phyloP scores from a whole-genome alignment of 2,113 vertebrate genomes.

The Lanius ludovicianus region DNA sequence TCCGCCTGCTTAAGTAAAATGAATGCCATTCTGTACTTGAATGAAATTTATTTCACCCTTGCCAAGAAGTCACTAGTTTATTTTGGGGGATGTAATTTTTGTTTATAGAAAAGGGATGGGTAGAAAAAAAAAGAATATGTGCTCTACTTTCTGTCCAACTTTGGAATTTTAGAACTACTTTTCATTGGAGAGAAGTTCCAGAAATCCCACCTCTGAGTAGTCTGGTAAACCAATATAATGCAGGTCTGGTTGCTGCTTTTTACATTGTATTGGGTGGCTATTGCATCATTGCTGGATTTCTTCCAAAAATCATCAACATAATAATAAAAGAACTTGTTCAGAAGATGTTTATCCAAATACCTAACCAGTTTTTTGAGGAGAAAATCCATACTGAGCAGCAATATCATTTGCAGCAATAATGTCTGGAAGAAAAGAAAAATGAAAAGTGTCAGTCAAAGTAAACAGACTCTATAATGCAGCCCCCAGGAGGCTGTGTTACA shows the following conservation, averaged over 20 bases:
- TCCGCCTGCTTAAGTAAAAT: neutral
- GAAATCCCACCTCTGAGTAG: slow-evolving; percentile 30
- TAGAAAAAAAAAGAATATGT: neutral
- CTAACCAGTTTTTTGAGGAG: slow-evolving; percentile 56
- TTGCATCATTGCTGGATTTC: slow-evolving; percentile 47
- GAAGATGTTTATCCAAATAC: slow-evolving; percentile 67
- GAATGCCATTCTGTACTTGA: neutral
- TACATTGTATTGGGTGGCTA: neutral
- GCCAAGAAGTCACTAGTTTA: neutral
- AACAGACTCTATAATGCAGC: slow-evolving; percentile 31
- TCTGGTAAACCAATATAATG: slow-evolving; percentile 35
- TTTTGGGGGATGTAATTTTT: neutral
- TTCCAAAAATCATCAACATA: slow-evolving; percentile 45
- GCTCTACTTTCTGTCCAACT: neutral
- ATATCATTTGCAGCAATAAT: slow-evolving; percentile 55
- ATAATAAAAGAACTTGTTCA: slow-evolving; percentile 56
- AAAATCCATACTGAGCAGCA: slow-evolving; percentile 45
- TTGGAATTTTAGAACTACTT: slow-evolving; percentile 35
- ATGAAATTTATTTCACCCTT: neutral
- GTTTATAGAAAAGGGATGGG: neutral
- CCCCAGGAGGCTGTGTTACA: neutral
- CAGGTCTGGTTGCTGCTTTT: slow-evolving; percentile 15
- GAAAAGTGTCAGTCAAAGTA: slow-evolving; percentile 61
- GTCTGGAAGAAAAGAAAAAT: slow-evolving; percentile 56
- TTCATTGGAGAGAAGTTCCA: neutral